Conservation (phyloP, 2,888 invertebrate genomes). For the Priapulus caudatus region DNA sequence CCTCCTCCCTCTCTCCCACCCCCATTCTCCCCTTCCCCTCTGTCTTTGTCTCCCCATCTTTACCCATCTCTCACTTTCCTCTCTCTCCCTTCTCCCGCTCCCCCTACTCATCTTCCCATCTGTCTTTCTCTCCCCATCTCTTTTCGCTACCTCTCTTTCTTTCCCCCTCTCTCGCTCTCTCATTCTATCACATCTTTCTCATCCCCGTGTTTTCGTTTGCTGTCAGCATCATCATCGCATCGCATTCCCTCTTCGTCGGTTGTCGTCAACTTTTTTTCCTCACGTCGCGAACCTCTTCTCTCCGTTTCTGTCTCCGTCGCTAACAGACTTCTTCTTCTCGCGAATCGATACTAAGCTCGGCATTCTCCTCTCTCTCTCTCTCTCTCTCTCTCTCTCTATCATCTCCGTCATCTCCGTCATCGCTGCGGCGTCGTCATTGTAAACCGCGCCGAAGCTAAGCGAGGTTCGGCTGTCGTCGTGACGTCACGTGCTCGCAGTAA, state of each 20-base stretch:
- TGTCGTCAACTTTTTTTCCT: background rate
- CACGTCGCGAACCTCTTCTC: background rate
- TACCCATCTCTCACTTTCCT: no score
- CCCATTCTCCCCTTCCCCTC: background rate
- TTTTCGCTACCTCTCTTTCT: background rate
- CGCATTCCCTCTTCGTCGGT: background rate
- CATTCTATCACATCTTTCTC: background rate
- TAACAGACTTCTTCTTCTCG: background rate
- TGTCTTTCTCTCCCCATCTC: no score
- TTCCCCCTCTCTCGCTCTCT: slow-evolving; percentile 1
- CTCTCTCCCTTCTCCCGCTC: background rate
- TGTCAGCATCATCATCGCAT: background rate
- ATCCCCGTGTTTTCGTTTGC: background rate
- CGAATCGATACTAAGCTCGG: no score
- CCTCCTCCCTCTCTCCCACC: slow-evolving; percentile 1
- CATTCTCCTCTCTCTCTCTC: slow-evolving; percentile 3
- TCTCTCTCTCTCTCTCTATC: slow-evolving; percentile 1
- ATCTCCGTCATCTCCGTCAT: background rate
- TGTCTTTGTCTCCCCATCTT: background rate
- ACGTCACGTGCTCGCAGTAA: no score
- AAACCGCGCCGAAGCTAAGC: no score
- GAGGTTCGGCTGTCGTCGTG: no score
- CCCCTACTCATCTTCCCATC: background rate
- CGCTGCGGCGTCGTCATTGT: no score
- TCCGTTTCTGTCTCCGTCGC: background rate